Base-by-base conservation (phyloP, 2,888 invertebrate species). In the Phengaris alcon region DNA sequence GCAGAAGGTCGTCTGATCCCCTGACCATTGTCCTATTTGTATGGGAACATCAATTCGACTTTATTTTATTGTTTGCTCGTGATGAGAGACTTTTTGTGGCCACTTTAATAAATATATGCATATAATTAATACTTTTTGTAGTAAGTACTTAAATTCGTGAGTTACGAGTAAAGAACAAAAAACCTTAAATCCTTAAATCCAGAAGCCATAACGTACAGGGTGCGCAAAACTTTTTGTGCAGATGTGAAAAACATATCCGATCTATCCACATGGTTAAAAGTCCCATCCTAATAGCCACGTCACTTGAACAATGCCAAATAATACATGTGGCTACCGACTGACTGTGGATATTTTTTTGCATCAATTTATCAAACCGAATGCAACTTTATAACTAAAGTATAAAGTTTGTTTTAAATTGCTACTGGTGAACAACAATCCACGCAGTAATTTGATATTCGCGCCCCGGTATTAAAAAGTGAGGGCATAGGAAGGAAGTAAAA, bases 401-500 rank as follows among this genome's bases (percentile, higher is more conserved):
- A 85, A 74, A 74, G 82, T 75, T 75, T 44, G 78, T 68, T 79
- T 79, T 84, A 22, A 72, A 13, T 73, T 76, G 46, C 54, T 35
- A 48, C 73, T 22, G 48, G 57, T 75, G 70, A 77, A 77, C 76
- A 77, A 77, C 76, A 77, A 81, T 80, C 84, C 78, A 82, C 80
- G 83, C 79, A 83, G 92, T 88, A 90, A 93, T 89, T 91, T 88
- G 90, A 93, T 92, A 92, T 89, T 90, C 87, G 88, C 89, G 88
- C 89, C 90, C 90, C 84, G 86, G 83, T 84, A 86, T 89, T 88
- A 90, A 91, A 86, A 91, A 90, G 90, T 86, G 87, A 90, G 88
- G 90, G 88, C 88, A 90, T 83, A 93, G 93, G 93, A 93, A 92
- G 93, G 93, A 93, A 93, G 87, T 91, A 88, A 91, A 93, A 85